These are phyloP conservation scores for Corythornis madagascariensis DNA, from an alignment of 2,113 vertebrate species.

Conservation along the genomic window DNA sequence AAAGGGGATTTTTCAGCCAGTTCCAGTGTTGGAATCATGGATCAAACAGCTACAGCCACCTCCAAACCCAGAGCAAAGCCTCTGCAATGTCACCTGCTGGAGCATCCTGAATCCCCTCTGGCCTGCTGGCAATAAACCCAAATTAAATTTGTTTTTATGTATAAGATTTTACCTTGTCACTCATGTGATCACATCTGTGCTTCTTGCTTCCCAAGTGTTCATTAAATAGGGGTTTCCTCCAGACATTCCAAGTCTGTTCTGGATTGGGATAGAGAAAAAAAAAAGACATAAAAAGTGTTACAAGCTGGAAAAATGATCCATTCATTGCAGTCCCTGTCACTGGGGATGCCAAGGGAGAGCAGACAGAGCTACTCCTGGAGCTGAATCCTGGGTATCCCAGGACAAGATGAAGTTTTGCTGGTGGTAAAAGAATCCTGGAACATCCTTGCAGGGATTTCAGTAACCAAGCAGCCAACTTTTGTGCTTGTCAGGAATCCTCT, in stretches of 20 bases:
- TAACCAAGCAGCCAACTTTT: conserved; percentile 87
- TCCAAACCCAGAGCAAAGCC: no score
- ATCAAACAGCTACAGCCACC: no score
- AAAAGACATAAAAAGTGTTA: neutral
- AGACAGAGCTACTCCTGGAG: neutral
- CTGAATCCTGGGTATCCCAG: rapidly evolving
- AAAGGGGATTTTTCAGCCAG: neutral
- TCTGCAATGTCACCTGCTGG: no score
- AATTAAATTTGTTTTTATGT: neutral
- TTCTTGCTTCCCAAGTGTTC: conserved; percentile 85
- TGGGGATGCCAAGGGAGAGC: neutral
- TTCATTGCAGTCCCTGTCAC: neutral
- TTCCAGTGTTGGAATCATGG: no score
- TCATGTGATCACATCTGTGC: conserved; percentile 79
- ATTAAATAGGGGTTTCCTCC: conserved; percentile 82
- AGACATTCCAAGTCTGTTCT: conserved; percentile 90
- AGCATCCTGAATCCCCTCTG: neutral
- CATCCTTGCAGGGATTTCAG: neutral
- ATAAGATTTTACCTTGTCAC: conserved; percentile 85
- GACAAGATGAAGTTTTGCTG: neutral
- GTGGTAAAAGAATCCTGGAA: neutral
- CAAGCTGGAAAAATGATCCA: neutral
- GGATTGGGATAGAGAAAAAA: conserved; percentile 1
- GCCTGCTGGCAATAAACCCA: neutral
- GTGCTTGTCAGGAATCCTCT: conserved; percentile 93